Conservation (phyloP, 2,113 vertebrate species). For the Dryoscopus gambensis region DNA sequence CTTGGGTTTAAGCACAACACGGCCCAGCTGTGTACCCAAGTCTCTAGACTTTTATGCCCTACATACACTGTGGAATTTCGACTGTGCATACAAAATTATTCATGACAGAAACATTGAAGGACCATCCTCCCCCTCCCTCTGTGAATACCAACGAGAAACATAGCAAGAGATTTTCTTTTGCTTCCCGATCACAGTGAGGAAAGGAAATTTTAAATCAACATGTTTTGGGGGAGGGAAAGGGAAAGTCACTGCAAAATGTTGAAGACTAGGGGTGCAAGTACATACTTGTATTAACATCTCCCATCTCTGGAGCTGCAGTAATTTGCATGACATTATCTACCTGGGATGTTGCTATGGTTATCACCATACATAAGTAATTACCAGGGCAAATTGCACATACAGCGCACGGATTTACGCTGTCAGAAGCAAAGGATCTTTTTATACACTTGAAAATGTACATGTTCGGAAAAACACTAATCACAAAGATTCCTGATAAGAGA, state of each 20-base stretch:
- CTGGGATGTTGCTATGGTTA: slow-evolving; percentile 69
- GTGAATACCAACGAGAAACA: background rate
- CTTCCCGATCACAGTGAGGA: background rate
- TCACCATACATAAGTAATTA: slow-evolving; percentile 65
- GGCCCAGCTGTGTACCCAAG: background rate
- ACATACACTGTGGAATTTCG: slow-evolving; percentile 52
- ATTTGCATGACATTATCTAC: slow-evolving; percentile 53
- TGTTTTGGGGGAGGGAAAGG: background rate
- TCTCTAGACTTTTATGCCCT: slow-evolving; percentile 41
- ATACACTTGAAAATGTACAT: slow-evolving; percentile 31
- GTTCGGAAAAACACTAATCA: background rate
- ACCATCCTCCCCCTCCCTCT: background rate
- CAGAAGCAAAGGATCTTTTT: slow-evolving; percentile 28
- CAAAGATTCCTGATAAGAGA: background rate
- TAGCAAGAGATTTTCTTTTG: background rate
- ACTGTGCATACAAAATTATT: slow-evolving; percentile 38
- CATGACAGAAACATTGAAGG: slow-evolving; percentile 18
- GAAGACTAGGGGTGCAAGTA: background rate
- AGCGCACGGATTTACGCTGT: slow-evolving; percentile 38
- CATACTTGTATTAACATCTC: slow-evolving; percentile 22
- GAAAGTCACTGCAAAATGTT: background rate
- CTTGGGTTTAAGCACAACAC: background rate
- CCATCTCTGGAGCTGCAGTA: slow-evolving; percentile 5
- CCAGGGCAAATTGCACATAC: slow-evolving; percentile 56
- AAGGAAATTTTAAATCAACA: background rate